Base-by-base conservation (phyloP, 2,888 invertebrate species). In the Xanthia icteritia region DNA sequence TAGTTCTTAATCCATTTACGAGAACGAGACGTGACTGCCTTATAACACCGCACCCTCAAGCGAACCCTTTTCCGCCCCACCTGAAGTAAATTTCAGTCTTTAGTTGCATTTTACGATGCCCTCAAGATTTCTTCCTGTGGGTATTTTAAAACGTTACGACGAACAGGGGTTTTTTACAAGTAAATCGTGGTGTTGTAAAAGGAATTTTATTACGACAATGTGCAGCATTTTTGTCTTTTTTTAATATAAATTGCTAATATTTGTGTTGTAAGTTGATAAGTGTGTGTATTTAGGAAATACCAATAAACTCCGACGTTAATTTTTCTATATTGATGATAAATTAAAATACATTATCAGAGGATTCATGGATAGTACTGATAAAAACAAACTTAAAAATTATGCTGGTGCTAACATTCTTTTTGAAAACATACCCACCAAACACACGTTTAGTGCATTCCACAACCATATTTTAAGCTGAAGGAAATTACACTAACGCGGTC, bases 31-130 rank as follows among this genome's bases (percentile, higher is more conserved):
- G 79, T 82, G 82, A 71, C 82, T 82, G 70, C 79, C 63, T 79
- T 45, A 67, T 66, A 79, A 68, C 31, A 39, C 48, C 58, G 71
- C 67, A 71, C 70, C 82, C 63, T 64, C 60, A 54, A 74, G 48
- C 54, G 75, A 82, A 82, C 74, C 82, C 82, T 82, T 82, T 82
- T 64, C 67, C 71, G 15, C 48, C 69, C 67, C 71, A 79, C 79
- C 82, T 82, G 71, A 79, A 82, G 73, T 81, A 81, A 81, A 81
- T 81, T 81, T 61, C 54, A 61, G 76, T 82, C 79, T 68, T 82
- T 71, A 79, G 82, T 64, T 82, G 82, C 82, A 82, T 74, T 82
- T 82, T 82, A 82, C 82, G 82, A 75, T 56, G 75, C 79, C 67
- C 79, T 56, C 58, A 81, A 81, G 82, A 81, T 78, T 82, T 81